Base-by-base conservation (phyloP, 2,113 vertebrate genomes). In the Sitta europaea region DNA sequence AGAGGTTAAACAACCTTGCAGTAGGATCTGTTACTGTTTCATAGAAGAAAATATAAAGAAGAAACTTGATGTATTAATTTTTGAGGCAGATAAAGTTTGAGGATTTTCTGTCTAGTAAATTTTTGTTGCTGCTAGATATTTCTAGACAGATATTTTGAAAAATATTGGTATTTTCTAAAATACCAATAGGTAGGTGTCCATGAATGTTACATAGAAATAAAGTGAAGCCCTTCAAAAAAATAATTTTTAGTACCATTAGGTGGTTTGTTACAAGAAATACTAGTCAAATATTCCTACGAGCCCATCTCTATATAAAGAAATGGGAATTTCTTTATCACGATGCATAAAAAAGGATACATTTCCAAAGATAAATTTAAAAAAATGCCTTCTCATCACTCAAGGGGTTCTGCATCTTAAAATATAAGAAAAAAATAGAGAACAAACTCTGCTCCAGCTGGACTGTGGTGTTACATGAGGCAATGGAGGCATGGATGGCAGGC, bases 391-490 rank as follows among this genome's bases (percentile, higher is more conserved):
- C 7, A 48, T 22, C 9, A 8, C 20, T 35, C 23, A 25, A 55
- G 42, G n/a, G 47, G 18, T 31, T 57, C 51, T 74, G 10, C 47
- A 23, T 78, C 65, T 77, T 70, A 70, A 86, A 65, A 82, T 38
- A 29, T 3, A 70, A 59, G 45, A 51, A 92, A 77, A 73, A 68
- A 42, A n/a, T 1, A 51, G 11, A 28, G 23, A 81, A 88, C 1
- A 31, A 68, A 70, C 6, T 75, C 12, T 54, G 29, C 29, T 72
- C 78, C 31, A 11, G 18, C 22, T 40, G 43, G 78, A 50, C 28
- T 67, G 12, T 5, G 1, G 8, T 51, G 16, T 45, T 68, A n/a
- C 11, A 2, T 48, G 47, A 43, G 36, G 40, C 0, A 4, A 6
- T 47, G 78, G 33, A 81, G 54, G 33, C 59, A 54, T 29, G 55